These are phyloP conservation scores for Cordilura impudica DNA, from an alignment of 2,888 invertebrate species.

Conservation along the genomic window DNA sequence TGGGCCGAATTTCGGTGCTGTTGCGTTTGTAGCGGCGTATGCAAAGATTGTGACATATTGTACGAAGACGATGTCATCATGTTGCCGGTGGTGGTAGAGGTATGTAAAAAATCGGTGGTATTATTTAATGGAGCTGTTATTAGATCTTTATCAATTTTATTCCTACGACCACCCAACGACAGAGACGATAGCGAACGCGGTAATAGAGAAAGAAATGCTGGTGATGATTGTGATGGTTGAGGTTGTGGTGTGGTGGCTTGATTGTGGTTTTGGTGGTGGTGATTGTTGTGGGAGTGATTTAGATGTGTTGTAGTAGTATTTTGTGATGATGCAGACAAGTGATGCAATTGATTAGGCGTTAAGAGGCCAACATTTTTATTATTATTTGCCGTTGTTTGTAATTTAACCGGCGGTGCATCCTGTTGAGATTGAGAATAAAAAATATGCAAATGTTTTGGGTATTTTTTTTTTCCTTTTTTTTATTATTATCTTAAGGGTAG, in stretches of 20 bases:
- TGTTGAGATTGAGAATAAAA: slow-evolving; percentile 65
- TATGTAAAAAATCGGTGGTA: slow-evolving; percentile 72
- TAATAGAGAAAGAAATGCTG: slow-evolving; percentile 77
- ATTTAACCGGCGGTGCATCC: slow-evolving; percentile 74
- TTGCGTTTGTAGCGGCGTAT: slow-evolving; percentile 76
- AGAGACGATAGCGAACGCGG: slow-evolving; percentile 78
- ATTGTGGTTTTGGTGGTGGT: slow-evolving; percentile 64
- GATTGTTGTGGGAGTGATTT: slow-evolving; percentile 68
- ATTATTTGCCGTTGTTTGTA: slow-evolving; percentile 69
- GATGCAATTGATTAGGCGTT: slow-evolving; percentile 73
- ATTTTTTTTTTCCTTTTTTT: neutral
- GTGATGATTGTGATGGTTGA: slow-evolving; percentile 71
- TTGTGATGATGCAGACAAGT: slow-evolving; percentile 64
- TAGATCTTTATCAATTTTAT: slow-evolving; percentile 77
- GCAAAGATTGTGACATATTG: slow-evolving; percentile 74
- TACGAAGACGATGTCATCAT: slow-evolving; percentile 61
- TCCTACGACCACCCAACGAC: slow-evolving; percentile 77
- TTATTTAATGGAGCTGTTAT: slow-evolving; percentile 74
- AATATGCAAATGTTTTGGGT: slow-evolving; percentile 39
- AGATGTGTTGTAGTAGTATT: slow-evolving; percentile 62
- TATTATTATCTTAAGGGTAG: neutral
- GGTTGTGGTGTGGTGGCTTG: slow-evolving; percentile 70
- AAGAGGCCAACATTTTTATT: slow-evolving; percentile 70
- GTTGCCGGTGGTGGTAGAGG: slow-evolving; percentile 59
- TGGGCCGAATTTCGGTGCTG: slow-evolving; percentile 69